Percentiles rank a stretch among this genome's conserved stretches.
Conservation (phyloP, 2,113 vertebrate genomes). For the Myocastor coypus region DNA sequence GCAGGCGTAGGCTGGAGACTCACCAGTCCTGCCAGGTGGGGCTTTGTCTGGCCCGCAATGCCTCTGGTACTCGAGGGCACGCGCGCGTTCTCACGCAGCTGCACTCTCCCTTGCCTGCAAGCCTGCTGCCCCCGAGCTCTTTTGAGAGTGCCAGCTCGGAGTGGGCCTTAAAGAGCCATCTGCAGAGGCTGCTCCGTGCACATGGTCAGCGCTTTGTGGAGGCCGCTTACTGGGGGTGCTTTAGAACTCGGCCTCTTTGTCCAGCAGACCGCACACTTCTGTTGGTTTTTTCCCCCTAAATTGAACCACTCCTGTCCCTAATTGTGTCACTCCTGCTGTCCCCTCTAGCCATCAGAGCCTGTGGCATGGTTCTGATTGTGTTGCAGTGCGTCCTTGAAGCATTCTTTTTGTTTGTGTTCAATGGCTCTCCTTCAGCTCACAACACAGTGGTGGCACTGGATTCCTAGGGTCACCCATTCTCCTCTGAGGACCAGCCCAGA, state of each 20-base stretch:
- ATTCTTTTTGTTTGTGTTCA: constrained; percentile 83
- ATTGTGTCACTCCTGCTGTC: constrained; percentile 84
- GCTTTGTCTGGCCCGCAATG: constrained; percentile 74
- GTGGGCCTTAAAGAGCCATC: constrained; percentile 79
- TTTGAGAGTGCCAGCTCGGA: constrained; percentile 79
- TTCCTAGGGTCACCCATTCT: constrained; percentile 81
- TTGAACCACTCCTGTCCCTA: constrained; percentile 83
- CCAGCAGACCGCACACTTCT: constrained; percentile 79
- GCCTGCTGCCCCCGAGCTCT: constrained; percentile 78
- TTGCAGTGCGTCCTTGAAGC: constrained; percentile 82
- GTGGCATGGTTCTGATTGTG: constrained; percentile 83
- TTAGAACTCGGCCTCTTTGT: constrained; percentile 84
- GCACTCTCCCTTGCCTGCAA: constrained; percentile 72
- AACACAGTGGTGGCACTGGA: constrained; percentile 79
- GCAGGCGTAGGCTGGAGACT: constrained; percentile 77
- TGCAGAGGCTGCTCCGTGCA: constrained; percentile 65
- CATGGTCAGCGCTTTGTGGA: constrained; percentile 82
- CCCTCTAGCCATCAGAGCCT: constrained; percentile 82
- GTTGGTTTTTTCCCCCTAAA: constrained; percentile 82
- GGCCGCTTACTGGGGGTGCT: constrained; percentile 76
- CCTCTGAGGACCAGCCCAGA: constrained; percentile 82
- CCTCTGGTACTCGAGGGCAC: constrained; percentile 71
- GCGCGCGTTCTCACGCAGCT: constrained; percentile 73
- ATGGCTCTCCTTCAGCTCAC: constrained; percentile 83
- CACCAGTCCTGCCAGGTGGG: constrained; percentile 78